Conservation (phyloP, 2,888 invertebrate genomes). For the Ochlodes sylvanus region DNA sequence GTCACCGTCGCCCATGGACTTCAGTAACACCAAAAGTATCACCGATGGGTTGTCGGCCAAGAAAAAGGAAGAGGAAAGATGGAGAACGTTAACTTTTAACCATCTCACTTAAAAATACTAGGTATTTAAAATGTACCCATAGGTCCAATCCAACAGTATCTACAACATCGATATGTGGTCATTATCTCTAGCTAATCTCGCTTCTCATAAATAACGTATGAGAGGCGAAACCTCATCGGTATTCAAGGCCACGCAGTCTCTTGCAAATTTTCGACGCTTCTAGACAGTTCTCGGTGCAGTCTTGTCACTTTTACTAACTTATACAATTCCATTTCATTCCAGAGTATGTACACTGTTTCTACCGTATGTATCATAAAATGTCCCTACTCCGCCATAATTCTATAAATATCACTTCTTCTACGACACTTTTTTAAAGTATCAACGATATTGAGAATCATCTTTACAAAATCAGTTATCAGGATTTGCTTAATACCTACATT, state of each 20-base stretch:
- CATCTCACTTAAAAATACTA: no score
- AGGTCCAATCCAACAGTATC: background rate
- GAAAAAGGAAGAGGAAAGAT: no score
- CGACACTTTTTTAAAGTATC: no score
- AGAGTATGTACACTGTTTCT: background rate
- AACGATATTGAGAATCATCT: no score
- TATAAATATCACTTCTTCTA: background rate
- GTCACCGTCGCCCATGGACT: no score
- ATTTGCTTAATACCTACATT: no score
- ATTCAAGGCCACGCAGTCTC: slow-evolving; percentile 72
- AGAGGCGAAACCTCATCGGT: slow-evolving; percentile 62
- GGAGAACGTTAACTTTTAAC: no score
- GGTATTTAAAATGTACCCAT: no score
- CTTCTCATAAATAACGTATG: slow-evolving; percentile 66
- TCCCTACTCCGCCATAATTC: background rate
- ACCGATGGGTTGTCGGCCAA: no score
- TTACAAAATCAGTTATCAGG: no score
- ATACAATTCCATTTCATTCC: background rate
- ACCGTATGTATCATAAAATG: no score
- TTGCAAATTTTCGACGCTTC: slow-evolving; percentile 53
- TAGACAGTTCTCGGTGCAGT: slow-evolving; percentile 53
- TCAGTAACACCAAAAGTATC: no score
- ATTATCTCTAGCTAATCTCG: slow-evolving; percentile 14
- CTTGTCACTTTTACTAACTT: slow-evolving; percentile 14
- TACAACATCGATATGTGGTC: slow-evolving; percentile 2